Base-by-base conservation (phyloP, 2,113 vertebrate species). In the Electrona antarctica region DNA sequence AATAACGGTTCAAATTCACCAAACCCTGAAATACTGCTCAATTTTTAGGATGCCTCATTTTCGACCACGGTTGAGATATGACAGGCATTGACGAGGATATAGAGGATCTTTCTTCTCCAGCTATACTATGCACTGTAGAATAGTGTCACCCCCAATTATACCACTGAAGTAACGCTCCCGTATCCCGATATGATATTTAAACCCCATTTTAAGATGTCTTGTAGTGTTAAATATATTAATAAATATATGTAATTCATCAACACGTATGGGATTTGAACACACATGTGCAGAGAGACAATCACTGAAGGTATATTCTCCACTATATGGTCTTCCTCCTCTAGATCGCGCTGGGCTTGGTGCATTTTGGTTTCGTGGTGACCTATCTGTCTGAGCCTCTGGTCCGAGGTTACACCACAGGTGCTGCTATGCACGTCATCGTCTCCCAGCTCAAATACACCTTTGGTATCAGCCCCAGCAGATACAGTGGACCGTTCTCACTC, bases 361-460 rank as follows among this genome's bases (percentile, higher is more conserved):
- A 92, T 74, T 98, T 99, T 0, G 98, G 98, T 21, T 98, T 99
- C 0, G 95, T 99, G 79, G 98, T 97, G 80, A 98, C 95, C 15
- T 99, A 99, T 79, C 93, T 99, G 63, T 99, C 97, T 0, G 97
- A 99, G 58, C 97, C 98, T 0, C 89, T 99, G 77, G 95, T 99
- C 41, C 93, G 96, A 3, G 94, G 95, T 58, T 99, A 98, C 73
- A 98, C 97, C 60, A 98, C 96, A 0, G 97, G 93, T 0, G 94
- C 96, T 0, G 93, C 98, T 0, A 88, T 98, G 73, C 97, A 98
- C 0, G 98, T 99, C 74, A 93, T 98, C 0, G 1, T 97, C 58
- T 98, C 97, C 0, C 98, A 99, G 90, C 93, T 97, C 69, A 99
- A 98, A 89, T 97, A 97, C 3, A 92, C 95, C 55, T 95, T 99